These are phyloP conservation scores for Capromys pilorides DNA, from an alignment of 2,797 vertebrate species.

Conservation along the genomic window DNA sequence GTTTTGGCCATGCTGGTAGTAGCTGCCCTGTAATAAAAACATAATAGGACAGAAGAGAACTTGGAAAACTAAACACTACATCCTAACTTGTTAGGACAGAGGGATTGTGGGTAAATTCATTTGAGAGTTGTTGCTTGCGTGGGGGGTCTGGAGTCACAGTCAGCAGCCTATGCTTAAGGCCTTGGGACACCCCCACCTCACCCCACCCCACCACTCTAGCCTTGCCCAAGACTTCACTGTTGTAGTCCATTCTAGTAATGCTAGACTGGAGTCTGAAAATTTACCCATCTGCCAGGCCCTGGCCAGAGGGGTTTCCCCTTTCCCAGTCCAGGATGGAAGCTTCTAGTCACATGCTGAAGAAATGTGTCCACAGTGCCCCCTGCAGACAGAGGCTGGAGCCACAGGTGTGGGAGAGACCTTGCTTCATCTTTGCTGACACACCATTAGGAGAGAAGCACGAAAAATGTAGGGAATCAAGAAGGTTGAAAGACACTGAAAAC, in stretches of 20 bases:
- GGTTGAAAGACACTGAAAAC: neutral
- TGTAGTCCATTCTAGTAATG: no score
- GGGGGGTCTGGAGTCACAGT: no score
- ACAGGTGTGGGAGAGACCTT: neutral
- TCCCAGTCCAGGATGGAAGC: no score
- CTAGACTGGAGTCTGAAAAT: neutral
- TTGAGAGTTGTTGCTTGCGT: neutral
- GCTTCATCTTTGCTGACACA: neutral
- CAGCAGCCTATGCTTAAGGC: neutral
- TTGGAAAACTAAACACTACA: neutral
- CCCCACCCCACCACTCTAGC: neutral
- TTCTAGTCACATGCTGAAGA: neutral
- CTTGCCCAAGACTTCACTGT: neutral
- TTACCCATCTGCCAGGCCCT: neutral
- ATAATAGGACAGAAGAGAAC: neutral
- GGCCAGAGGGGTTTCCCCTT: neutral
- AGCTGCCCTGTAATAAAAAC: neutral
- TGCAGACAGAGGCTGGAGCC: slow-evolving; percentile 8
- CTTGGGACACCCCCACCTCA: neutral
- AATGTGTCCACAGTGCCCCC: neutral
- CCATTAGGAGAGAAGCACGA: neutral
- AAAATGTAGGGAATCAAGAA: neutral
- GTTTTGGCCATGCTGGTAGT: neutral
- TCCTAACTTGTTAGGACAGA: neutral
- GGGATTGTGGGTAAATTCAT: neutral